phyloP scores from a whole-genome alignment of 2,113 vertebrate species.

The Girardinichthys multiradiatus region DNA sequence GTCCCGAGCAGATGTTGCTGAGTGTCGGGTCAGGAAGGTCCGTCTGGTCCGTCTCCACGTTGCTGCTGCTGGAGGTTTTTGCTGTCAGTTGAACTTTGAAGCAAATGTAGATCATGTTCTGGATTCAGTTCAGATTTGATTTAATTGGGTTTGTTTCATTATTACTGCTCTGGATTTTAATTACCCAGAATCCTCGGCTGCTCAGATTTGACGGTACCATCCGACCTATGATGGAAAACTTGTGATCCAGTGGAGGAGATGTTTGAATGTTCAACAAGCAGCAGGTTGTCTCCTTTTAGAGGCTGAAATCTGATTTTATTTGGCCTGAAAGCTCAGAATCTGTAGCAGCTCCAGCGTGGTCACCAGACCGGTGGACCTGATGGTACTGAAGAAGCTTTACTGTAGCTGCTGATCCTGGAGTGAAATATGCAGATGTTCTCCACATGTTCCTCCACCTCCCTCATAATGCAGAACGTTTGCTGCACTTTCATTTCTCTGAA shows the following conservation, averaged over 20 bases:
- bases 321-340: neutral
- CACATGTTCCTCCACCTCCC: neutral
- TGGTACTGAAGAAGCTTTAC: too few relatives aligned
- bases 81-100: too few relatives aligned
- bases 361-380: too few relatives aligned
- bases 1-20: too few relatives aligned
- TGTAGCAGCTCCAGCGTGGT: too few relatives aligned
- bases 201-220: neutral
- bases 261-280: too few relatives aligned
- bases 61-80: neutral
- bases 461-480: constrained; percentile 48
- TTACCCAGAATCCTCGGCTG: neutral
- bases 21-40: neutral
- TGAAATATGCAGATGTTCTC: too few relatives aligned
- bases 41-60: neutral
- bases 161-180: too few relatives aligned
- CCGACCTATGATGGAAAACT: too few relatives aligned
- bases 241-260: too few relatives aligned
- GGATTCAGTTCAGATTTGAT: neutral
- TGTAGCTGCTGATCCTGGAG: too few relatives aligned
- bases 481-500: constrained; percentile 59
- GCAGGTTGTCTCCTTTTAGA: too few relatives aligned
- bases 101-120: neutral
- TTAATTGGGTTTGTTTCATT: neutral
- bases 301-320: neutral